These are phyloP conservation scores for Rotaria magnacalcarata DNA, from an alignment of 2,888 invertebrate species.

Conservation along the genomic window DNA sequence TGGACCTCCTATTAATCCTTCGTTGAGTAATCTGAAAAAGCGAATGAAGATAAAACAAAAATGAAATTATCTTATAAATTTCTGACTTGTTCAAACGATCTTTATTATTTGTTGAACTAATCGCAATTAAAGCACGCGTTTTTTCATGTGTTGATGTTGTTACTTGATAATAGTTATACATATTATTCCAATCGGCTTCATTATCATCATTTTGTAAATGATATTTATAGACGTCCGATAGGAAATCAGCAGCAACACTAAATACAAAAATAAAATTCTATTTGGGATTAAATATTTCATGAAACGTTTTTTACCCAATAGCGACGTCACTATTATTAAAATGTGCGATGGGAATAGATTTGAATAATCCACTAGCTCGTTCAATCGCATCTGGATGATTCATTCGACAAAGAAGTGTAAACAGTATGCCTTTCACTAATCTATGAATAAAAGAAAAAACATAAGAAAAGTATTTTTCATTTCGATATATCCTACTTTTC, in stretches of 20 bases:
- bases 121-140: conserved; percentile 37
- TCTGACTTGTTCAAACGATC: neutral
- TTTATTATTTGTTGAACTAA: conserved; percentile 22
- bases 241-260: conserved; percentile 39
- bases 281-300: too few relatives aligned
- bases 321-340: neutral
- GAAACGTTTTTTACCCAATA: neutral
- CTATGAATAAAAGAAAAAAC: too few relatives aligned
- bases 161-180: conserved; percentile 33
- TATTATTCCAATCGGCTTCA: conserved; percentile 33
- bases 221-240: conserved; percentile 37
- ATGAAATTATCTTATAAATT: neutral
- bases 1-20: neutral
- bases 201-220: conserved; percentile 41
- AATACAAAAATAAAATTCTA: neutral
- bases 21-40: neutral
- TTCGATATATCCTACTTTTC: neutral
- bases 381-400: conserved; percentile 33
- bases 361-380: conserved; percentile 32
- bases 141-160: conserved; percentile 38
- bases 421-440: neutral
- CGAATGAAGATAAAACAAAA: too few relatives aligned
- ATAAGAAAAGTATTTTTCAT: too few relatives aligned
- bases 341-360: conserved; percentile 30
- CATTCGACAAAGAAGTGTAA: conserved; percentile 40